Evolutionary conservation across 2,797 vertebrate genomes (phyloP).

Genomic region (Pogoniulus pusillus): DNA sequence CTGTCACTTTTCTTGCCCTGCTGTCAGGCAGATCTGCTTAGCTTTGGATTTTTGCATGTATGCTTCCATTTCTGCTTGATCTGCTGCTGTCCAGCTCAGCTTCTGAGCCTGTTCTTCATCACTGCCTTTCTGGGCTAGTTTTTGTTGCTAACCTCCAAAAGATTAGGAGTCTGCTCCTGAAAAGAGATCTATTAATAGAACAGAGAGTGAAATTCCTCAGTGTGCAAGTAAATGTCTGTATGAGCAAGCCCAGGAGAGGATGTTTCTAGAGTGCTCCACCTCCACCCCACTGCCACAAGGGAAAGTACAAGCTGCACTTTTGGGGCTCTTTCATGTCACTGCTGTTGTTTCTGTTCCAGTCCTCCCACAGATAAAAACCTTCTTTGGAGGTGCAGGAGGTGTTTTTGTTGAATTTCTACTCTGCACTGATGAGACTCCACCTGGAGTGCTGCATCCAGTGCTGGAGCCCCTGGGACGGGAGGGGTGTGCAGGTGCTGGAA

Average conservation of each 20-base stretch:
- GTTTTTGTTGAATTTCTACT: neutral
- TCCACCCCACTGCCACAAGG: neutral
- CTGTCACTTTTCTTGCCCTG: neutral
- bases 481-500: too few relatives aligned
- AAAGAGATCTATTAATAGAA: neutral
- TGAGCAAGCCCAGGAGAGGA: neutral
- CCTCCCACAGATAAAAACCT: neutral
- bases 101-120: neutral
- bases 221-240: slow-evolving; percentile 9
- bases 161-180: neutral
- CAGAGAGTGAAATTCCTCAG: slow-evolving; percentile 4
- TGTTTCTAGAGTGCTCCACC: neutral
- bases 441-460: too few relatives aligned
- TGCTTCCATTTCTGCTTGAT: neutral
- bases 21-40: slow-evolving; percentile 6
- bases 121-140: neutral
- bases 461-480: too few relatives aligned
- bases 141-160: neutral
- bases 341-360: neutral
- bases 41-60: neutral
- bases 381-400: neutral
- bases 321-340: slow-evolving; percentile 1
- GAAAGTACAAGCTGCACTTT: neutral
- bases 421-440: too few relatives aligned
- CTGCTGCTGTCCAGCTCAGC: neutral